Conservation (phyloP, 2,888 invertebrate genomes). For the Cordilura impudica region DNA sequence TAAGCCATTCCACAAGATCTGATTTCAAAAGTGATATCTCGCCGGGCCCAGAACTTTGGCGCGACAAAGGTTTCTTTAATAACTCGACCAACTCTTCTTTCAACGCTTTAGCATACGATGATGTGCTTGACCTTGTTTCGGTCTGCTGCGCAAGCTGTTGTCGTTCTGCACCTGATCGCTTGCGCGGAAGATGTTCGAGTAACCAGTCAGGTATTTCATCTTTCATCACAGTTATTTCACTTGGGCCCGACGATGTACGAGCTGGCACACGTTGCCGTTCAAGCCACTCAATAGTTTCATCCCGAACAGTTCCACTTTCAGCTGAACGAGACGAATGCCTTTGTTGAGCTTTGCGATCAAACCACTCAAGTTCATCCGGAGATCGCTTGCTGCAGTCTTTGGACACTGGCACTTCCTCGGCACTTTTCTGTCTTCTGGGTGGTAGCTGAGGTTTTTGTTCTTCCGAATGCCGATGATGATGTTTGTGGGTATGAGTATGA, state of each 20-base stretch:
- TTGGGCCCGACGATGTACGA: constrained; percentile 77
- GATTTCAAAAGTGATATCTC: constrained; percentile 77
- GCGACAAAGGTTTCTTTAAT: constrained; percentile 76
- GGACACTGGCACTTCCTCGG: constrained; percentile 68
- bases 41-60: constrained; percentile 77
- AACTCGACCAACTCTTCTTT: constrained; percentile 75
- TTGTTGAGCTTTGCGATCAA: constrained; percentile 77
- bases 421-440: constrained; percentile 69
- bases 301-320: constrained; percentile 76
- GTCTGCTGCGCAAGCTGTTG: constrained; percentile 63
- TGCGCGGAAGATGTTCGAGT: constrained; percentile 75
- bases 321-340: constrained; percentile 78
- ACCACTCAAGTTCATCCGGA: constrained; percentile 75
- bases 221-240: constrained; percentile 76
- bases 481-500: constrained; percentile 56
- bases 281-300: constrained; percentile 77
- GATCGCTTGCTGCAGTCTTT: constrained; percentile 64
- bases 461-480: constrained; percentile 68
- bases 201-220: constrained; percentile 77
- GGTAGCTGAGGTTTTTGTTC: constrained; percentile 67
- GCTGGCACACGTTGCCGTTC: constrained; percentile 73
- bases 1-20: constrained; percentile 77
- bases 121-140: constrained; percentile 68
- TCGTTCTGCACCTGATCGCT: constrained; percentile 71
- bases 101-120: constrained; percentile 74